A percentile compares a stretch with the other conserved stretches of the same genome.
These are phyloP conservation scores for Opisthograptis luteolata DNA, from an alignment of 2,888 invertebrate genomes.

Conservation along the genomic window DNA sequence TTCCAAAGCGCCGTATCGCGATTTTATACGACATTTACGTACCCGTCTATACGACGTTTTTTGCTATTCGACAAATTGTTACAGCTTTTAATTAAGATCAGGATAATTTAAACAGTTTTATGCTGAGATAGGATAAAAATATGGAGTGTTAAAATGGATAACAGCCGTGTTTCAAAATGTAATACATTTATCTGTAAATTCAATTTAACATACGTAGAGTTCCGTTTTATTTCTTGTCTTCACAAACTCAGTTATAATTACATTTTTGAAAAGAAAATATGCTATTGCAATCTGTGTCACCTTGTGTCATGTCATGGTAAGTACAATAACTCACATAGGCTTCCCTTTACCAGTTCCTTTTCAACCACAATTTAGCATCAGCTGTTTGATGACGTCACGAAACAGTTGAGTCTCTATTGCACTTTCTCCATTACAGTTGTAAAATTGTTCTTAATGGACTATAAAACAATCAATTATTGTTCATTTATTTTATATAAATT, in stretches of 20 bases:
- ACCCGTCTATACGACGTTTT: slow-evolving; percentile 33
- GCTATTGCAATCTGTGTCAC: neutral
- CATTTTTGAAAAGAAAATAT: neutral
- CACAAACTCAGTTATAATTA: too few species aligned
- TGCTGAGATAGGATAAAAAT: slow-evolving; percentile 8
- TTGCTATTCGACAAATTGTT: slow-evolving; percentile 47
- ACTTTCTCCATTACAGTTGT: slow-evolving; percentile 29
- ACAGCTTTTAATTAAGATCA: slow-evolving; percentile 38
- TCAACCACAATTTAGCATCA: slow-evolving; percentile 47
- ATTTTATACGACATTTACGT: slow-evolving; percentile 38
- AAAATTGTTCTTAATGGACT: slow-evolving; percentile 36
- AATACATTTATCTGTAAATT: too few species aligned
- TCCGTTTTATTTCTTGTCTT: neutral
- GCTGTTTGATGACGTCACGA: slow-evolving; percentile 72
- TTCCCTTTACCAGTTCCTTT: neutral
- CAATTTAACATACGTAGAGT: too few species aligned
- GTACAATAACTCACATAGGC: slow-evolving; percentile 7
- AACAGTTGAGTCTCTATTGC: slow-evolving; percentile 34
- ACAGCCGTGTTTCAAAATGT: too few species aligned
- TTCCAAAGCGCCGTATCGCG: slow-evolving; percentile 37
- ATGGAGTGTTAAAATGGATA: slow-evolving; percentile 17
- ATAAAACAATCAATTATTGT: slow-evolving; percentile 47
- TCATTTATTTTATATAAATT: slow-evolving; percentile 24
- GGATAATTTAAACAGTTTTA: slow-evolving; percentile 26
- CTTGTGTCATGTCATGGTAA: neutral